Conservation (phyloP, 2,113 vertebrate genomes). For the Ovibos moschatus region DNA sequence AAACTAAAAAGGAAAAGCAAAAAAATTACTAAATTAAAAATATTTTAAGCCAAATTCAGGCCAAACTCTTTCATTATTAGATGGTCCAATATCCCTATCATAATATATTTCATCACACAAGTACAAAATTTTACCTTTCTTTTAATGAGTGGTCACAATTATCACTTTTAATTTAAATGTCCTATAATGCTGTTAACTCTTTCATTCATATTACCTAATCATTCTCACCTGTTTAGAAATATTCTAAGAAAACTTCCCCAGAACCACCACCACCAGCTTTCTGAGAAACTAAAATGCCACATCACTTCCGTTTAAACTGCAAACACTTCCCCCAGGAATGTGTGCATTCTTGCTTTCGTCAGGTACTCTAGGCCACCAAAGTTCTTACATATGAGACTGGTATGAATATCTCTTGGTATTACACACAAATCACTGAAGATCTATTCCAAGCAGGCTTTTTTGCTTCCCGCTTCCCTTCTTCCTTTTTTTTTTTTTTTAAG, state of each 20-base stretch:
- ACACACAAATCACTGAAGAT: conserved; percentile 69
- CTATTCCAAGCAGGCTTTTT: conserved; percentile 64
- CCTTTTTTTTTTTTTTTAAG: not conserved
- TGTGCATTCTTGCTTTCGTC: conserved; percentile 67
- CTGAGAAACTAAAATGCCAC: conserved; percentile 32
- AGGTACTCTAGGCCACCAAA: conserved; percentile 34
- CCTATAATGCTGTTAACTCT: not conserved
- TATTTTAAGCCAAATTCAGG: not conserved
- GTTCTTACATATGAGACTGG: conserved; percentile 65
- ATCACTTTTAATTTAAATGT: not conserved
- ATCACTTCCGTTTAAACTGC: conserved; percentile 72
- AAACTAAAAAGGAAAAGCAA: not conserved
- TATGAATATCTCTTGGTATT: conserved; percentile 71
- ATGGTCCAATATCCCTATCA: not conserved
- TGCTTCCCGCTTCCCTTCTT: not conserved
- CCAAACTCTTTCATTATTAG: not conserved
- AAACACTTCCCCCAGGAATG: conserved; percentile 73
- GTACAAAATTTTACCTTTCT: not conserved
- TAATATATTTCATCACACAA: not conserved
- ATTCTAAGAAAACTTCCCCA: conserved; percentile 59
- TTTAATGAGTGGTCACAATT: not conserved
- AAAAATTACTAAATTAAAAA: not conserved
- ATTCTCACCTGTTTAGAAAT: conserved; percentile 69
- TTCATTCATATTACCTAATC: conserved; percentile 64
- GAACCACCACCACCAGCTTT: conserved; percentile 12